These are phyloP conservation scores for Channallabes apus DNA, from an alignment of 2,797 vertebrate species.

Conservation along the genomic window DNA sequence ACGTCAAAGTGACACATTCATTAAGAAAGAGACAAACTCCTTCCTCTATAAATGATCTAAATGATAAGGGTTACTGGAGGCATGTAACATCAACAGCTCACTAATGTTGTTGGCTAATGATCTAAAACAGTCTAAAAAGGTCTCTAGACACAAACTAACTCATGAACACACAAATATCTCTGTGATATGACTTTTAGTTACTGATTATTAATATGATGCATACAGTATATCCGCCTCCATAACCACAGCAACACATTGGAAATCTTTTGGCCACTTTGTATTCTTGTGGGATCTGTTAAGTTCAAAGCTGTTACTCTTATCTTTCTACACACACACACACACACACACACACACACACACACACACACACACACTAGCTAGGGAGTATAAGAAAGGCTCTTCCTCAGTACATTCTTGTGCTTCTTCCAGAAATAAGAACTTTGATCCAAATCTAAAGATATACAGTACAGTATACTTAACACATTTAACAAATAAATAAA, in stretches of 20 bases:
- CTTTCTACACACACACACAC: too few relatives aligned
- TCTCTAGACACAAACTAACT: not conserved
- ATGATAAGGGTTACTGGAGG: not conserved
- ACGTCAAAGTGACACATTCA: not conserved
- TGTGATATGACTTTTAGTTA: not conserved
- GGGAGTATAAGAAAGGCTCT: not conserved
- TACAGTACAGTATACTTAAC: too few relatives aligned
- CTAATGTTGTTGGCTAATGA: constrained; percentile 11
- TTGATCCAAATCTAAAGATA: not conserved
- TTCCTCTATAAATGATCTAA: constrained; percentile 3
- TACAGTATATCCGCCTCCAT: not conserved
- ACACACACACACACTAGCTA: not conserved
- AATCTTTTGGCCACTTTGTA: not conserved
- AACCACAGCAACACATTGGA: not conserved
- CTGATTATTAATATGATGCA: not conserved
- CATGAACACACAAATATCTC: not conserved
- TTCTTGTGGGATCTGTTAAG: not conserved
- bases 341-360: not conserved
- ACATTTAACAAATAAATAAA: not conserved
- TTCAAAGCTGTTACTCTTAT: constrained; percentile 1
- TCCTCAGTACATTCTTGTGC: constrained; percentile 4
- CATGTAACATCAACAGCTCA: constrained; percentile 25
- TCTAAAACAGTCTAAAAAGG: not conserved
- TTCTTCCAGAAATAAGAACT: not conserved
- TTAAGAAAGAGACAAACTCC: not conserved